A percentile compares a stretch with the other conserved stretches of the same genome.
Evolutionary conservation across 2,797 vertebrate species (phyloP).

Genomic region (Phalloptychus januarius): DNA sequence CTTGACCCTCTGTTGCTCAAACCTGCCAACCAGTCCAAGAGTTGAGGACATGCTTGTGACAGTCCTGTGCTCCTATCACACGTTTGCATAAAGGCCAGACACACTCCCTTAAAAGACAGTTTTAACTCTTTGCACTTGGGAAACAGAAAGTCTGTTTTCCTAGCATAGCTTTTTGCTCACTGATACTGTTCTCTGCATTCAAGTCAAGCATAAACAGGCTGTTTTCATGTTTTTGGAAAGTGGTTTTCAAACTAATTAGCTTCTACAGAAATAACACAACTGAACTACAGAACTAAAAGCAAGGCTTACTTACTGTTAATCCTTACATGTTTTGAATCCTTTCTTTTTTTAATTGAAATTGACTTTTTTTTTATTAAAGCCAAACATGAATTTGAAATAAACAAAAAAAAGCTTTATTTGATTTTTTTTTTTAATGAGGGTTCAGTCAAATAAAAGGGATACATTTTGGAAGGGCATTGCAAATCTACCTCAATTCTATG

Average conservation of each 20-base stretch:
- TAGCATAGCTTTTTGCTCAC: not conserved
- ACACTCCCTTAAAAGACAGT: not conserved
- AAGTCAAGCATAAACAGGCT: conserved; percentile 4
- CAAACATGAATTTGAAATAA: not conserved
- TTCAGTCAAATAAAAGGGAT: not conserved
- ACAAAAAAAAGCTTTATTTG: not conserved
- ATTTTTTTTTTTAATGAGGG: not conserved
- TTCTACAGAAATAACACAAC: not conserved
- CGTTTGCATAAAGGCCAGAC: not conserved
- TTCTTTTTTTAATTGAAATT: not conserved
- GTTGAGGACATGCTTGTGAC: not conserved
- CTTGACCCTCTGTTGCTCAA: conserved; percentile 3
- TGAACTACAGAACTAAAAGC: not conserved
- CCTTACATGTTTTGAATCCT: not conserved
- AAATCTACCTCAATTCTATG: not conserved
- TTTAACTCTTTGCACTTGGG: not conserved
- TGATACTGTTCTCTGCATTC: not conserved
- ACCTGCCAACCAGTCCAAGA: not conserved
- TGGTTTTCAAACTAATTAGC: not conserved
- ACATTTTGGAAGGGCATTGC: not conserved
- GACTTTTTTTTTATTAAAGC: not conserved
- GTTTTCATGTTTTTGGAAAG: not conserved
- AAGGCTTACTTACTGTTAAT: not conserved
- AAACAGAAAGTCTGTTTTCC: conserved; percentile 1
- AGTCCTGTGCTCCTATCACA: not conserved